Evolutionary conservation across 1,140 invertebrate species (phyloP).

Genomic region (Gonioctena quinquepunctata): DNA sequence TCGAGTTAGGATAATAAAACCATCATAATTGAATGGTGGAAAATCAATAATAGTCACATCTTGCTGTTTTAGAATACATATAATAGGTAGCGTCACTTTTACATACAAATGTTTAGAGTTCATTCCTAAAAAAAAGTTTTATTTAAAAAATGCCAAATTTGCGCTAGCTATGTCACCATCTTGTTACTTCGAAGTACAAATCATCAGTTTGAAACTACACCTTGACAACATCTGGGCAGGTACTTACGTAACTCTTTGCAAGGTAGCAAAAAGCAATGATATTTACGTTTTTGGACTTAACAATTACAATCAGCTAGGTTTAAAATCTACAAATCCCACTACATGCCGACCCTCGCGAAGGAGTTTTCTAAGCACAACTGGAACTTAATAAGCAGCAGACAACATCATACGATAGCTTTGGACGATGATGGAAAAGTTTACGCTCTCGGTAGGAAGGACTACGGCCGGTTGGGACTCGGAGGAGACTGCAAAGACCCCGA

Average conservation of each 20-base stretch:
- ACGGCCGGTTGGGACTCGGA: conserved; percentile 86
- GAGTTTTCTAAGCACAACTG: conserved; percentile 60
- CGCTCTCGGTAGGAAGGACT: conserved; percentile 82
- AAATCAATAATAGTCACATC: too few species aligned
- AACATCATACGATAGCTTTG: conserved; percentile 84
- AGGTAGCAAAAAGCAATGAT: conserved; percentile 68
- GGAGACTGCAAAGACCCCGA: conserved; percentile 64
- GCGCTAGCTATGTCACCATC: too few species aligned
- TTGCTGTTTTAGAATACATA: too few species aligned
- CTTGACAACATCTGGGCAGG: conserved; percentile 85
- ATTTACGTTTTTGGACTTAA: conserved; percentile 91
- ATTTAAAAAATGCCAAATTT: too few species aligned
- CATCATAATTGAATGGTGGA: too few species aligned
- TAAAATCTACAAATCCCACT: conserved; percentile 47
- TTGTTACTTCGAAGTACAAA: too few species aligned
- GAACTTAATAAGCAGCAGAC: conserved; percentile 69
- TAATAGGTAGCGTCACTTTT: too few species aligned
- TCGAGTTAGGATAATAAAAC: too few species aligned
- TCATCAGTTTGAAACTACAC: conserved; percentile 60
- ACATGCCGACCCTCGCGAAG: conserved; percentile 58
- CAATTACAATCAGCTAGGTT: conserved; percentile 89
- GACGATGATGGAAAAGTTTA: conserved; percentile 71
- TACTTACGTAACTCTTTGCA: conserved; percentile 79
- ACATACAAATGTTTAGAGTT: too few species aligned
- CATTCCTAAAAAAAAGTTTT: too few species aligned